These are phyloP conservation scores for Alces alces DNA, from an alignment of 2,113 vertebrate species.

Conservation along the genomic window DNA sequence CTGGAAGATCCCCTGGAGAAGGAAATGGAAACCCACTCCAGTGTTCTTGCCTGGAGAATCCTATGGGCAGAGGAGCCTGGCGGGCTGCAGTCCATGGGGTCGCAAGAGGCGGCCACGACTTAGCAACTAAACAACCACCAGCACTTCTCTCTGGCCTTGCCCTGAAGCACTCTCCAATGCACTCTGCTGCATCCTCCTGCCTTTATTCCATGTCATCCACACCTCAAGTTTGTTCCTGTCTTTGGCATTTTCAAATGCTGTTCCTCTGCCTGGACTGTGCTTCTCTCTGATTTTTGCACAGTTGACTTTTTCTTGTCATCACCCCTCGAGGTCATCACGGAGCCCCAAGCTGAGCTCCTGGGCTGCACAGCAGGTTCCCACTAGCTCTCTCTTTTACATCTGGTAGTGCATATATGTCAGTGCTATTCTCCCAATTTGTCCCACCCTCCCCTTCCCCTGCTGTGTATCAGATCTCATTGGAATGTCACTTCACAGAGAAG, in stretches of 20 bases:
- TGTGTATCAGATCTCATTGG: background rate
- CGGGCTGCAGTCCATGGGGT: background rate
- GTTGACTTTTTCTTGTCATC: background rate
- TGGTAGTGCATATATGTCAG: background rate
- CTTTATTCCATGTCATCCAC: background rate
- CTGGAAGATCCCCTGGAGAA: background rate
- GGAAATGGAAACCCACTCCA: background rate
- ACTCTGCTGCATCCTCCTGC: too few species aligned
- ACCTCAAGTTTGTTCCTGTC: too few species aligned
- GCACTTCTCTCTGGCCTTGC: background rate
- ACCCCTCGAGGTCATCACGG: background rate
- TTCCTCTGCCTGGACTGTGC: background rate
- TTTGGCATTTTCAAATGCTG: background rate
- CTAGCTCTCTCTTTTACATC: background rate
- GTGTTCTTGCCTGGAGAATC: background rate
- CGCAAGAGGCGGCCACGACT: rapidly evolving
- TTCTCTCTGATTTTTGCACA: background rate
- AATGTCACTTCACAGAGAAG: background rate
- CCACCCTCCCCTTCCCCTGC: background rate
- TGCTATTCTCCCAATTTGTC: background rate
- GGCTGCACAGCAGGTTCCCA: background rate
- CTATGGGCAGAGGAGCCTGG: background rate
- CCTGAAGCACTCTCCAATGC: background rate
- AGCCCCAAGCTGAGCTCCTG: background rate
- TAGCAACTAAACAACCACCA: background rate